Evolutionary conservation across 2,888 invertebrate genomes (phyloP).

Genomic region (Hermaeophaga mercurialis): DNA sequence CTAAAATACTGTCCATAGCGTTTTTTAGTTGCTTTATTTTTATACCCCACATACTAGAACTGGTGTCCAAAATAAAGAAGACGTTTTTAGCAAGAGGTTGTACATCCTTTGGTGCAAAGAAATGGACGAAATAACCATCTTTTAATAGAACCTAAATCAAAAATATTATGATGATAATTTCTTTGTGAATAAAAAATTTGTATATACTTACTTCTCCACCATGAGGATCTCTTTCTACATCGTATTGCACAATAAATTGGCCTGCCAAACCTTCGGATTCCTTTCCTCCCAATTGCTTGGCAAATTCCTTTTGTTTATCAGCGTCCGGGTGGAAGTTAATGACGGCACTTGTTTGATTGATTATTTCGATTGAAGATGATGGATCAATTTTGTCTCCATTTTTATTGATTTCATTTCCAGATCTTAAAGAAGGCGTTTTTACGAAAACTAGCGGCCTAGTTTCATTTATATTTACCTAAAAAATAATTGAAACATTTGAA

Average conservation of each 20-base stretch:
- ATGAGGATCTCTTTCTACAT: conserved; percentile 28
- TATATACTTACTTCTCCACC: conserved; percentile 29
- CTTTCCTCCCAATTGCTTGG: conserved; percentile 17
- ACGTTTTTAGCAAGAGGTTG: conserved; percentile 56
- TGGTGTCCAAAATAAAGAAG: conserved; percentile 60
- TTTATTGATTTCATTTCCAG: conserved; percentile 27
- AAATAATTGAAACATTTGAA: too few relatives aligned
- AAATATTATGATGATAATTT: not conserved
- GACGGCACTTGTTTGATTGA: conserved; percentile 22
- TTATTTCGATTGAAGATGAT: conserved; percentile 15
- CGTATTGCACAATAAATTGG: conserved; percentile 32
- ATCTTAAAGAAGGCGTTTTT: conserved; percentile 25
- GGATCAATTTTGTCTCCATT: conserved; percentile 18
- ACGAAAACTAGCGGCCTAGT: conserved; percentile 60
- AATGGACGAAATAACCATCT: conserved; percentile 60
- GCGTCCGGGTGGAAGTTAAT: conserved; percentile 23
- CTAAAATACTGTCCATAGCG: conserved; percentile 67
- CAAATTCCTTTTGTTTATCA: conserved; percentile 18
- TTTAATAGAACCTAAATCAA: conserved; percentile 33
- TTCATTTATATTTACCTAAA: conserved; percentile 65
- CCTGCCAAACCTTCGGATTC: conserved; percentile 28
- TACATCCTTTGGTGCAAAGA: conserved; percentile 57
- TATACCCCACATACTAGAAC: conserved; percentile 60
- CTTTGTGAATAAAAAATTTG: too few relatives aligned
- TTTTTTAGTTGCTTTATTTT: conserved; percentile 58